Evolutionary conservation across 2,888 invertebrate species (phyloP), one percentile per base, ranked within the genome.

Genomic region (Zygothrica quintamaculata): DNA sequence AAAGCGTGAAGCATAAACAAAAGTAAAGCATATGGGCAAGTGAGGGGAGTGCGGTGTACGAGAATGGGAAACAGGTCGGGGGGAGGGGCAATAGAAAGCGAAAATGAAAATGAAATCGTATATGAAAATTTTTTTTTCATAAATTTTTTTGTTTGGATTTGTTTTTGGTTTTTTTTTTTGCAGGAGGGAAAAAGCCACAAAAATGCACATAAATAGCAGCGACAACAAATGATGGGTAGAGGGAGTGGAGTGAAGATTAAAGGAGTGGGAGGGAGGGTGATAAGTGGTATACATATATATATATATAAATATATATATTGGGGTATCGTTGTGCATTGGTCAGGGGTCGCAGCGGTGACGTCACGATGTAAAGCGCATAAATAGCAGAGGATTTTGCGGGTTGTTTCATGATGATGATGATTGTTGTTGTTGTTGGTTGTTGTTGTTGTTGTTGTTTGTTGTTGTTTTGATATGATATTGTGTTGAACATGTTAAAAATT

Each of bases 1-100:
- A 88, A 87, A 84, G 84, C 89, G 88, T 81, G 74, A 84, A 88
- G 88, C 80, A 87, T 76, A 77, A 87, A 87, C 82, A 77, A 77
- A 66, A 79, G 58, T 55, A 36, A 16, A 22, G 29, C 40, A 22
- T 11, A 39, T 18, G 33, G 34, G 29, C 1, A 15, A 43, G 13
- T 12, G 46, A 31, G 42, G 29, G 4, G n/a, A 9, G 29, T 7
- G 29, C 1, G 12, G 29, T n/a, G 9, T 25, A 36, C 12, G 29
- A 71, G 48, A 60, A 56, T 47, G 53, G 43, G 37, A 36, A 42
- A 74, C n/a, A n/a, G n/a, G n/a, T n/a, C n/a, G n/a, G n/a, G 42
- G 12, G 15, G 36, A 13, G 39, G 18, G 37, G 22, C 33, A 76
- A 75, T 67, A 60, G 77, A 81, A 76, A 70, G 78, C 77, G 84